Conservation (phyloP, 2,888 invertebrate genomes). For the Tinea pellionella region DNA sequence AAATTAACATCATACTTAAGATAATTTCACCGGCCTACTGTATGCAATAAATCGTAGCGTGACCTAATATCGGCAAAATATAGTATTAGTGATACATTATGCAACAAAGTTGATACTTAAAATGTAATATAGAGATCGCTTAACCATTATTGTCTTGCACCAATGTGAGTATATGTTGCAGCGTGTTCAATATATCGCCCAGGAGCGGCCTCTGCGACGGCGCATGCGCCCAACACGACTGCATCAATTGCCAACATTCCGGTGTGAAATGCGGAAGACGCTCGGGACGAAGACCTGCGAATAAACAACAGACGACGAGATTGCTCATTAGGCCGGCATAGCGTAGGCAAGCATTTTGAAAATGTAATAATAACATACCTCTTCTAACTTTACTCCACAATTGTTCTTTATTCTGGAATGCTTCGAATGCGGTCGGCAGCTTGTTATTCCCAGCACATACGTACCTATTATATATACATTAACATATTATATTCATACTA, state of each 20-base stretch:
- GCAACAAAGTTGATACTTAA: no score
- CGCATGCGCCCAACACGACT: conserved; percentile 85
- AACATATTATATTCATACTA: no score
- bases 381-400: conserved; percentile 85
- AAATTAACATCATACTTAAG: no score
- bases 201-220: conserved; percentile 79
- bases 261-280: conserved; percentile 78
- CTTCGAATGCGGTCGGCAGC: conserved; percentile 83
- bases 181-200: conserved; percentile 82
- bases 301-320: conserved; percentile 13
- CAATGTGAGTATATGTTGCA: conserved; percentile 69
- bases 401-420: conserved; percentile 87
- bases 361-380: conserved; percentile 61
- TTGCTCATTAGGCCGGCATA: no score
- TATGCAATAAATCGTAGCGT: no score
- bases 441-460: conserved; percentile 85
- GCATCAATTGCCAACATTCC: conserved; percentile 87
- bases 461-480: conserved; percentile 70
- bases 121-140: no score
- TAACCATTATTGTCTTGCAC: conserved; percentile 18
- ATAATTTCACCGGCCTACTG: no score
- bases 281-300: conserved; percentile 82
- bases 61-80: no score
- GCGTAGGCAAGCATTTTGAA: no score
- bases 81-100: no score